Base-by-base conservation (phyloP, 2,113 vertebrate genomes). In the Heliornis fulica region DNA sequence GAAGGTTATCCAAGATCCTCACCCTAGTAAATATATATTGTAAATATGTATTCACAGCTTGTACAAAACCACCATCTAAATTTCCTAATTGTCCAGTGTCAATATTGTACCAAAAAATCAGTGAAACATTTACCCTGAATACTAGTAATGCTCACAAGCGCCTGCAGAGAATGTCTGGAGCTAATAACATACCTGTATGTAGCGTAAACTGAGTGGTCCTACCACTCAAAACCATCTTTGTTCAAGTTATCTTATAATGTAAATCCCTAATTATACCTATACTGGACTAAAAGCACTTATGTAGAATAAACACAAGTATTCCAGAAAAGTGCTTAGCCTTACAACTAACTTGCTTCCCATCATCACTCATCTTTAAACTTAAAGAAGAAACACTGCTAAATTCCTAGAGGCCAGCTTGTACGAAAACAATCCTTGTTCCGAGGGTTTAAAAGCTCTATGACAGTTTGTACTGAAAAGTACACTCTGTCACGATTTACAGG, bases 401-500 rank as follows among this genome's bases (percentile, higher is more conserved):
- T 21, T 23, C 5, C 16, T 21, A 61, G 77, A 51, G 53, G 6
- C 16, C 48, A 57, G 10, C 29, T 70, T 74, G 41, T 82, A 83
- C 29, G 34, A 83, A 83, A 80, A 46, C 3, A 25, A 25, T 14
- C 28, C 5, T 17, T 50, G 83, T 72, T 74, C 41, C 12, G 4
- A 29, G 22, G 31, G 13, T n/a, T 83, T 81, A 84, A 76, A 82
- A 85, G 13, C 21, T 26, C 41, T 29, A 1, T 1, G 28, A 40
- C 26, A 43, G 51, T 78, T 57, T 43, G 50, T 20, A 77, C 46
- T 51, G 43, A 46, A 66, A 80, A 78, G 56, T 15, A 78, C 10
- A 8, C 29, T 78, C 57, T 2, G 0, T n/a, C 76, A 29, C 9
- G 31, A 41, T 40, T n/a, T 50, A 41, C 0, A 2, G 48, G 16